Evolutionary conservation across 2,113 vertebrate species (phyloP), one percentile per base, ranked within the genome.

Genomic region (Procavia capensis): DNA sequence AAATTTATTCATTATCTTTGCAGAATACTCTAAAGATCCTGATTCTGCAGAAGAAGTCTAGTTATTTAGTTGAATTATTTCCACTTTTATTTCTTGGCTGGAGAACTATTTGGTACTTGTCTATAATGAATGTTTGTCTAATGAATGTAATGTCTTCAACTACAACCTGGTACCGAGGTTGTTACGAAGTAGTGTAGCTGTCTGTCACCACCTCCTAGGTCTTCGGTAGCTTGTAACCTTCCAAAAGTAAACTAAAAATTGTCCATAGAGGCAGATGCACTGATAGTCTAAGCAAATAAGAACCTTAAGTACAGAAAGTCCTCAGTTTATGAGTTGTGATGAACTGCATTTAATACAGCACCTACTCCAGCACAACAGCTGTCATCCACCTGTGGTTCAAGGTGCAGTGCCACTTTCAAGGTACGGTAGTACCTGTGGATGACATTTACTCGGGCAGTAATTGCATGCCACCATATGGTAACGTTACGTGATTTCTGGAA

Each of bases 1-100:
- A 85, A 91, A 82, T 93, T 79, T 91, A 54, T 92, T 96, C 84
- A 92, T 96, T 95, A 54, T 93, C 64, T 85, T 94, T 88, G 63
- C 57, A 92, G 94, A 92, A 90, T 96, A 83, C 31, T 93, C 6
- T 54, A 82, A 87, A 92, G 41, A 88, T 93, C 84, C 90, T 88
- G 50, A 94, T 96, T 91, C 22, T 39, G 83, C 20, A 88, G 61
- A 97, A 92, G 41, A 20, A 81, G 27, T 41, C 68, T 57, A 79
- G 66, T 93, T 94, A 94, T 22, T 72, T 57, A 92, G 43, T 90
- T 91, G 47, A 78, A 79, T 92, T 94, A 90, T 92, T 96, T 95
- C 39, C 70, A 19, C 36, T 88, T 88, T 47, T 80, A 16, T 78
- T 95, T 90, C 59, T 96, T 89, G 54, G 68, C 61, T 93, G 16